Conservation (phyloP, 2,888 invertebrate genomes). For the Lampropteryx suffumata region DNA sequence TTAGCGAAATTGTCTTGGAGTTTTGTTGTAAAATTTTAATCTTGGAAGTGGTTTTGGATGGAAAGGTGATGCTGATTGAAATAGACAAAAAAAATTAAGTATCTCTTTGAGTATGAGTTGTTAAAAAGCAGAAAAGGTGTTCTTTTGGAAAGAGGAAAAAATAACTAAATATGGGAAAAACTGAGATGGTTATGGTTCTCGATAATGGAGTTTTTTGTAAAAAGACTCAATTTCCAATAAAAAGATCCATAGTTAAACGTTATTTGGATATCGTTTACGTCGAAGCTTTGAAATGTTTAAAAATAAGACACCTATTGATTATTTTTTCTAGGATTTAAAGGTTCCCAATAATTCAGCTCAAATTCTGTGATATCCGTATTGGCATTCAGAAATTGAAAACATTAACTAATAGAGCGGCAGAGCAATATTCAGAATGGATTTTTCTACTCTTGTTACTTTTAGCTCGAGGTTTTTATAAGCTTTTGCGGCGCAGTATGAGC, state of each 20-base stretch:
- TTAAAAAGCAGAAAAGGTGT: not conserved
- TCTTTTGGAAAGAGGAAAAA: not conserved
- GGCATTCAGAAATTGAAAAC: slow-evolving; percentile 30
- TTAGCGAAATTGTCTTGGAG: slow-evolving; percentile 45
- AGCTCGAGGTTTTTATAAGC: slow-evolving; percentile 18
- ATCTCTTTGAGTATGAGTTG: not conserved
- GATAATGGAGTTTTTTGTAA: no score
- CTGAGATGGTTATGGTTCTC: no score
- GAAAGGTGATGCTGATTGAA: slow-evolving; percentile 18
- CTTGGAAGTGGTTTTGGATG: slow-evolving; percentile 31
- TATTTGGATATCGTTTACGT: slow-evolving; percentile 17
- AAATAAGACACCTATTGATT: slow-evolving; percentile 18
- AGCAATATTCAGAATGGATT: slow-evolving; percentile 30
- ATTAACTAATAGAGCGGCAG: slow-evolving; percentile 23
- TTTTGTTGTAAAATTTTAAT: slow-evolving; percentile 33
- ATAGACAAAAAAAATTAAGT: slow-evolving; percentile 7
- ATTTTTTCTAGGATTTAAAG: no score
- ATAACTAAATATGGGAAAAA: no score
- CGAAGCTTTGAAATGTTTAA: slow-evolving; percentile 19
- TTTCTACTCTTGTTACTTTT: slow-evolving; percentile 19
- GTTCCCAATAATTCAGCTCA: not conserved
- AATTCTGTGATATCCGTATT: slow-evolving; percentile 29
- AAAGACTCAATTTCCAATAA: no score
- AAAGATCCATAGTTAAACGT: not conserved
- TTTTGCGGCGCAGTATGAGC: slow-evolving; percentile 5